A percentile compares a stretch with the other conserved stretches of the same genome.
phyloP scores from a whole-genome alignment of 2,797 vertebrate species.

The Eulemur coronatus region DNA sequence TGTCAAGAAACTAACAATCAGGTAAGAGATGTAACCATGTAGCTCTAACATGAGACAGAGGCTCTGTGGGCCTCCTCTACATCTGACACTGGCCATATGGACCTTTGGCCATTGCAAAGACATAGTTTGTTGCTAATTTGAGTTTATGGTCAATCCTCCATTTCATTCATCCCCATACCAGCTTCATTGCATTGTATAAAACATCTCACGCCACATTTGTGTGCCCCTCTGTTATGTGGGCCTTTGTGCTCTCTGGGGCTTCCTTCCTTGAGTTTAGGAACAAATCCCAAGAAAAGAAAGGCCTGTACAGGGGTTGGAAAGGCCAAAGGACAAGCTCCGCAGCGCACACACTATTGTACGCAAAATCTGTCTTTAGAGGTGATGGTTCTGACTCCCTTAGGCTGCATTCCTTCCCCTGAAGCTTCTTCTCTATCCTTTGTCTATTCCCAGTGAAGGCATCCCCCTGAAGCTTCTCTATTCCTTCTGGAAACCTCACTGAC shows the following conservation, averaged over 20 bases:
- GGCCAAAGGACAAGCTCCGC: neutral
- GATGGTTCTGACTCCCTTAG: neutral
- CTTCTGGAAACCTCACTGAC: neutral
- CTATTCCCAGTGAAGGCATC: neutral
- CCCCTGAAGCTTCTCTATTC: neutral
- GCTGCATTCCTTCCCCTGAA: neutral
- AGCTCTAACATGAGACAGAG: neutral
- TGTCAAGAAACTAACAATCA: neutral
- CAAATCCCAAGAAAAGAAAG: neutral
- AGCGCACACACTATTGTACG: accelerated
- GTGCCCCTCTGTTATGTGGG: neutral
- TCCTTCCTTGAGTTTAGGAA: neutral
- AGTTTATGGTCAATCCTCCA: neutral
- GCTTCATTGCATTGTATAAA: neutral
- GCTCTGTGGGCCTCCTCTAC: neutral
- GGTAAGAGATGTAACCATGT: neutral
- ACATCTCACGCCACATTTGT: neutral
- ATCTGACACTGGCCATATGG: neutral
- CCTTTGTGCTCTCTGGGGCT: neutral
- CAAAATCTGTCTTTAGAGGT: neutral
- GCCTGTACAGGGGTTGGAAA: neutral
- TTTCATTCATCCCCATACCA: neutral
- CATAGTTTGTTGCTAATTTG: neutral
- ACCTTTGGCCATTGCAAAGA: neutral
- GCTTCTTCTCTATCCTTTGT: neutral